Evolutionary conservation across 2,113 vertebrate species (phyloP).

Genomic region (Dromas ardeola): DNA sequence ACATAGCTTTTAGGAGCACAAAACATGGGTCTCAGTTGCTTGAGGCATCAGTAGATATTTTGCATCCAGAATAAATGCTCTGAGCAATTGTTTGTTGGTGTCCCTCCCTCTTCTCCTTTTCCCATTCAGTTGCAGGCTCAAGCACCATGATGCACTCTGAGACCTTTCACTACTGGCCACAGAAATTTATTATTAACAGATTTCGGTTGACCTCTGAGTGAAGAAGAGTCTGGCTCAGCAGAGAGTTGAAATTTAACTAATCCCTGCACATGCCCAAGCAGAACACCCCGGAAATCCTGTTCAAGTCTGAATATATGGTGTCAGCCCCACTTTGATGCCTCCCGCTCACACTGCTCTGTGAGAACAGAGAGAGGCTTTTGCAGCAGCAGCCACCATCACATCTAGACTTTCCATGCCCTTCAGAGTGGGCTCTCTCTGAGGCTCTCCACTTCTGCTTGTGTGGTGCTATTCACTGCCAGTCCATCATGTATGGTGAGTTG

Average conservation of each 20-base stretch:
- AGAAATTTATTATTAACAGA: not conserved
- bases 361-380: not conserved
- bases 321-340: not conserved
- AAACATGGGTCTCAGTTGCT: not conserved
- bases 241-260: not conserved
- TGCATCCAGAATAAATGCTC: not conserved
- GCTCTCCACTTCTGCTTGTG: not conserved
- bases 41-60: not conserved
- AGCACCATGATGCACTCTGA: not conserved
- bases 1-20: not conserved
- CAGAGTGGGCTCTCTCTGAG: not conserved
- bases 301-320: not conserved
- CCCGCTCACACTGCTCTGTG: not conserved
- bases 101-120: not conserved
- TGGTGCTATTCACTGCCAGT: not conserved
- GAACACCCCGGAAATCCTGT: not conserved
- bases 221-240: not conserved
- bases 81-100: not conserved
- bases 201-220: not conserved
- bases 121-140: not conserved
- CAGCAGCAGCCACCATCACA: not conserved
- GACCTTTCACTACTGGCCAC: not conserved
- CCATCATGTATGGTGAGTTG: not conserved
- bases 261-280: not conserved
- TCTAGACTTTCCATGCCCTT: fast-evolving